Percentiles rank a stretch among this genome's conserved stretches.
phyloP scores from a whole-genome alignment of 1,140 invertebrate species.

The Palaemon carinicauda region DNA sequence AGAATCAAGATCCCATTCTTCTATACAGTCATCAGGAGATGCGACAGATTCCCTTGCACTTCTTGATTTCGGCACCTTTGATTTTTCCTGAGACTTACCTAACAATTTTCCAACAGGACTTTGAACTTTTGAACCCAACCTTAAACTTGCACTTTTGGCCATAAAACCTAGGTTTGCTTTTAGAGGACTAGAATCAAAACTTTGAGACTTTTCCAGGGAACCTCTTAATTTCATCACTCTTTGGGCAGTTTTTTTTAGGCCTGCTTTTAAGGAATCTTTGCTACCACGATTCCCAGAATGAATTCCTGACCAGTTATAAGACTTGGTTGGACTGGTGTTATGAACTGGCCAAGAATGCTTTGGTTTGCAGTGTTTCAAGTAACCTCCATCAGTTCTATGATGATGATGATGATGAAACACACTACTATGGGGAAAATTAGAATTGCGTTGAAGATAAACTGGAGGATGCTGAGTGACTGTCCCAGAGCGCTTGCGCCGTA shows the following conservation, averaged over 20 bases:
- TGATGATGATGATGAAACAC: not conserved
- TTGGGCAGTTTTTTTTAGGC: slow-evolving; percentile 38
- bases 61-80: not conserved
- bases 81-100: not conserved
- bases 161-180: not conserved
- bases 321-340: not conserved
- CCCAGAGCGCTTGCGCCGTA: not conserved
- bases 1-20: slow-evolving; percentile 44
- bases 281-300: not conserved
- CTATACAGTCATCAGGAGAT: slow-evolving; percentile 30
- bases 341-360: not conserved
- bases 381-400: not conserved
- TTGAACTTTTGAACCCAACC: not conserved
- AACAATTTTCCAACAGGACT: slow-evolving; percentile 12
- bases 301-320: not conserved
- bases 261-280: slow-evolving; percentile 28
- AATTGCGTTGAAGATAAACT: slow-evolving; percentile 28
- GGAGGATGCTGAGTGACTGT: slow-evolving; percentile 35
- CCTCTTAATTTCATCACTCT: slow-evolving; percentile 27
- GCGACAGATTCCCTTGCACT: not conserved
- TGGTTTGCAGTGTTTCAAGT: not conserved
- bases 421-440: not conserved
- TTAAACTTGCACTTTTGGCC: not conserved
- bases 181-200: slow-evolving; percentile 7
- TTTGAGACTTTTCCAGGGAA: slow-evolving; percentile 30